phyloP scores from a whole-genome alignment of 2,797 vertebrate species.

The Chaetophractus vellerosus region DNA sequence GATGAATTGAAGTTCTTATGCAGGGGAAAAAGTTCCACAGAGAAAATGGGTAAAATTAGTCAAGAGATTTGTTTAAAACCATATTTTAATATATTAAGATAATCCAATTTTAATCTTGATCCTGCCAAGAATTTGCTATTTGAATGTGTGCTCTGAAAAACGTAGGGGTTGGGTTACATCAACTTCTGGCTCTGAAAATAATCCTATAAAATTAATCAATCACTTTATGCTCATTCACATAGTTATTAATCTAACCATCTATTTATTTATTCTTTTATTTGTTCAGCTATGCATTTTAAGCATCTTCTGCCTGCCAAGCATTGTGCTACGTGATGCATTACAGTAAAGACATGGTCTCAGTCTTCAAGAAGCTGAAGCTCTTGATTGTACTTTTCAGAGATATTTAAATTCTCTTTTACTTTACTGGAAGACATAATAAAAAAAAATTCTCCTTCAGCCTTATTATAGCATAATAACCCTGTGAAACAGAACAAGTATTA shows the following conservation, averaged over 20 bases:
- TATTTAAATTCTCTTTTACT: slow-evolving; percentile 42
- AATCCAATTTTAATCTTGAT: slow-evolving; percentile 33
- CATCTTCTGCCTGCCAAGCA: background rate
- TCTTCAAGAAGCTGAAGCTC: slow-evolving; percentile 12
- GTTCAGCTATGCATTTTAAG: background rate
- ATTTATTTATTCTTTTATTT: slow-evolving; percentile 28
- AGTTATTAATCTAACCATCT: background rate
- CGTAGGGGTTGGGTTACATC: slow-evolving; percentile 26
- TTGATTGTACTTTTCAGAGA: slow-evolving; percentile 25
- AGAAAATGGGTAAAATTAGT: slow-evolving; percentile 49
- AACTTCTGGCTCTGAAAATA: slow-evolving; percentile 45
- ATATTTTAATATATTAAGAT: slow-evolving; percentile 52
- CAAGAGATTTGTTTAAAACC: background rate
- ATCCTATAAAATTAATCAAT: slow-evolving; percentile 39
- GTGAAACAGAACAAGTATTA: background rate
- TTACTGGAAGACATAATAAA: background rate
- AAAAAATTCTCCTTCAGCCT: background rate
- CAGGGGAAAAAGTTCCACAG: background rate
- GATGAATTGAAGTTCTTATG: background rate
- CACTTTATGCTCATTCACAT: background rate
- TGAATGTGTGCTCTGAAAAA: slow-evolving; percentile 54
- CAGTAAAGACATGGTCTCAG: background rate
- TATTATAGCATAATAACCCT: background rate
- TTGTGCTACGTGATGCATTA: background rate
- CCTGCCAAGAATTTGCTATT: slow-evolving; percentile 46